Percentiles rank a stretch among this genome's conserved stretches.
Conservation (phyloP, 2,113 vertebrate species). For the Campylomormyrus numenius region DNA sequence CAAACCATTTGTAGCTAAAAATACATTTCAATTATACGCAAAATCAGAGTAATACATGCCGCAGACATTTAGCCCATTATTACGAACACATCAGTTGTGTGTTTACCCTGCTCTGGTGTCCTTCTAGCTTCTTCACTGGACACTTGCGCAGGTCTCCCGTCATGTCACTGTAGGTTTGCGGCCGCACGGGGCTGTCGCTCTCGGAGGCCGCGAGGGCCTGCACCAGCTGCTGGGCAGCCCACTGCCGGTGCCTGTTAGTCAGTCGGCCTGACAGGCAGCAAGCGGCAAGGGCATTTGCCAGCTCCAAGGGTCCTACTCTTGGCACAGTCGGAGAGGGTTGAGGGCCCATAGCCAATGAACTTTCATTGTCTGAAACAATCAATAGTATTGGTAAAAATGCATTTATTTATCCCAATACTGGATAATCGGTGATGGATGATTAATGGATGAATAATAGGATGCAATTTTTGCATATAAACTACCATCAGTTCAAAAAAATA, state of each 20-base stretch:
- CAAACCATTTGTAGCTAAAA: neutral
- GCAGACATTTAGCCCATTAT: neutral
- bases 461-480: neutral
- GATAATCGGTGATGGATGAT: neutral
- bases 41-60: neutral
- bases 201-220: slow-evolving; percentile 58
- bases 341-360: slow-evolving; percentile 8
- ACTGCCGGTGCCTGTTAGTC: slow-evolving; percentile 60
- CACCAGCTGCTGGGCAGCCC: slow-evolving; percentile 67
- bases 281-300: slow-evolving; percentile 68
- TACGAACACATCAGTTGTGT: neutral
- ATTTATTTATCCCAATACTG: neutral
- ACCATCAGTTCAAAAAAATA: neutral
- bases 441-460: neutral
- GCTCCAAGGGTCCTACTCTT: slow-evolving; percentile 62
- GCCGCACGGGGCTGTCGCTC: slow-evolving; percentile 49
- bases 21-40: neutral
- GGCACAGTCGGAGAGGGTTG: slow-evolving; percentile 43
- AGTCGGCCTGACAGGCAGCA: slow-evolving; percentile 64
- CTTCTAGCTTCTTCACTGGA: slow-evolving; percentile 63
- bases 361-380: neutral
- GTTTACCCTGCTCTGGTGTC: slow-evolving; percentile 64
- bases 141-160: slow-evolving; percentile 66
- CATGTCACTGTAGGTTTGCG: slow-evolving; percentile 68
- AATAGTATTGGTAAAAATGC: neutral